Conservation (phyloP, 2,113 vertebrate genomes). For the Illadopsis cleaveri region DNA sequence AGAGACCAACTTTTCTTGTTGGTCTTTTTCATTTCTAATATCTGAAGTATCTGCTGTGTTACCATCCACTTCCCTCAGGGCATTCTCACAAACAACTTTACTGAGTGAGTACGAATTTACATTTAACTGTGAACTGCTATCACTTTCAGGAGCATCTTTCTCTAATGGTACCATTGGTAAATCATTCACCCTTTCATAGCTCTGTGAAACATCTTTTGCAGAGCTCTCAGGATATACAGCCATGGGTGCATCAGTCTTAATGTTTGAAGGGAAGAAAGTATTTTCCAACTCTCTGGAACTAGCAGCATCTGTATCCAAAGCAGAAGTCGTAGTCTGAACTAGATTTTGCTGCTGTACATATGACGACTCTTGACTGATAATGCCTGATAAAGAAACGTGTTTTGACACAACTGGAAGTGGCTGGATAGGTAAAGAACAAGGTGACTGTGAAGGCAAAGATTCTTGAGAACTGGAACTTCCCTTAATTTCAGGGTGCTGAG, state of each 20-base stretch:
- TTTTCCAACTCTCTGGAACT: conserved; percentile 66
- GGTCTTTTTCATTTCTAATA: conserved; percentile 56
- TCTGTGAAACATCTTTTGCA: conserved; percentile 43
- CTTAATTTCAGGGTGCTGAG: conserved; percentile 57
- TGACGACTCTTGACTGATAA: conserved; percentile 61
- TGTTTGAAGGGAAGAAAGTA: conserved; percentile 29
- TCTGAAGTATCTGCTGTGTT: conserved; percentile 63
- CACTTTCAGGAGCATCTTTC: conserved; percentile 57
- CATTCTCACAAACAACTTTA: conserved; percentile 58
- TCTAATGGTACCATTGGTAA: background rate
- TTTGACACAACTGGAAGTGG: conserved; percentile 56
- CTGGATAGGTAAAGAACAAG: conserved; percentile 62
- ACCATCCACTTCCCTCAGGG: conserved; percentile 38
- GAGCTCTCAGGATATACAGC: conserved; percentile 54
- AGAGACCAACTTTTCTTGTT: conserved; percentile 52
- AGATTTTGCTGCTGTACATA: conserved; percentile 64
- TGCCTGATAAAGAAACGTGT: conserved; percentile 35
- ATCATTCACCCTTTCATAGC: conserved; percentile 49
- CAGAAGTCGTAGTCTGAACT: conserved; percentile 18
- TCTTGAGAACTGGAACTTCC: conserved; percentile 58
- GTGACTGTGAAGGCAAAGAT: conserved; percentile 61
- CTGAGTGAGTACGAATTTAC: background rate
- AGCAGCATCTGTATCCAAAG: conserved; percentile 41
- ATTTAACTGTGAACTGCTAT: conserved; percentile 42
- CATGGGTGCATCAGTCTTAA: conserved; percentile 37